Evolutionary conservation across 1,140 invertebrate species (phyloP).

Genomic region (Conus ventricosus): DNA sequence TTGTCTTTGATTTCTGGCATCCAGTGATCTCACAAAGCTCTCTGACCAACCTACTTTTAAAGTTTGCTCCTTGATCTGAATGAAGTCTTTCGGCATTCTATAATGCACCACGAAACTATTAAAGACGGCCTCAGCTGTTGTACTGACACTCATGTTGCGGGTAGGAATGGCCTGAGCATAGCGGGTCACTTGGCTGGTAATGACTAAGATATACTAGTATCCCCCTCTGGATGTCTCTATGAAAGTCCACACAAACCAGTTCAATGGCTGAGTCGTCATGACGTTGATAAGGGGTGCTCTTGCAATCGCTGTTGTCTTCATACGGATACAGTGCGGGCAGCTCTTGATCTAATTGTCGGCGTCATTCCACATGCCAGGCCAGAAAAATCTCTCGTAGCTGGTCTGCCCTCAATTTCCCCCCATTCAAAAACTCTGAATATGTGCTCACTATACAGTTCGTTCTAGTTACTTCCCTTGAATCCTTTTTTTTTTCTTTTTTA

Average conservation of each 20-base stretch:
- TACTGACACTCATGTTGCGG: conserved; percentile 70
- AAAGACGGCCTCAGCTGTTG: conserved; percentile 68
- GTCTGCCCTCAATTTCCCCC: no score
- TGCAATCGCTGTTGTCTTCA: background rate
- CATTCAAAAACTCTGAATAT: no score
- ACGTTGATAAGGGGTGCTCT: conserved; percentile 40
- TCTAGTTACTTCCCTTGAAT: no score
- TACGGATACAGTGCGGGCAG: conserved; percentile 9
- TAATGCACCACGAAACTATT: conserved; percentile 66
- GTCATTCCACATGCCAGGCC: conserved; percentile 35
- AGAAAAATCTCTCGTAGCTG: conserved; percentile 35
- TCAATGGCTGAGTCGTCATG: background rate
- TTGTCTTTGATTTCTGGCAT: conserved; percentile 47
- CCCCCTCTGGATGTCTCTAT: conserved; percentile 39
- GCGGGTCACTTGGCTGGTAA: conserved; percentile 73
- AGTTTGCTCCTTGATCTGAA: conserved; percentile 68
- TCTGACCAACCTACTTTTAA: conserved; percentile 49
- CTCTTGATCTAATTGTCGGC: conserved; percentile 30
- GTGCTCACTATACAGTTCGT: no score
- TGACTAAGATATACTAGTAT: conserved; percentile 61
- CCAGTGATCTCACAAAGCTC: conserved; percentile 50
- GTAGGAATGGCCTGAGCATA: conserved; percentile 70
- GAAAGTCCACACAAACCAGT: conserved; percentile 46
- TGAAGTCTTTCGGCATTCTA: conserved; percentile 71
- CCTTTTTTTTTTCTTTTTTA: no score